Conservation (phyloP, 2,113 vertebrate genomes). For the Corythornis cristatus region DNA sequence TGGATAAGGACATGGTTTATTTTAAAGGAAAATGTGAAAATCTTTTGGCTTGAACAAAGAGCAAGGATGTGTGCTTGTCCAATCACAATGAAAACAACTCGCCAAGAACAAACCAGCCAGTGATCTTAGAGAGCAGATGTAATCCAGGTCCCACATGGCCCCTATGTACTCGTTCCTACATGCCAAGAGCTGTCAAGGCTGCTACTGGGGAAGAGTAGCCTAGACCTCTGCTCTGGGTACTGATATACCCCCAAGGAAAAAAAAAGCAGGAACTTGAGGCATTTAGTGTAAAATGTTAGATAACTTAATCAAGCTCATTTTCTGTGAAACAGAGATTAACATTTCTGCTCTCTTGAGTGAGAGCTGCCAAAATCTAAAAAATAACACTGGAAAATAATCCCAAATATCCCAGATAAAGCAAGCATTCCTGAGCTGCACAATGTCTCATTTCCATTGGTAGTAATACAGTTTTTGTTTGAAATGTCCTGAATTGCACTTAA, state of each 20-base stretch:
- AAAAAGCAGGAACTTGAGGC: neutral
- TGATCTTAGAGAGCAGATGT: rapidly evolving
- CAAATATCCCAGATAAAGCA: neutral
- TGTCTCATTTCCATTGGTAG: neutral
- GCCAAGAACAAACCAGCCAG: neutral
- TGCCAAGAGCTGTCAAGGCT: rapidly evolving
- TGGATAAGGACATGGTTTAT: neutral
- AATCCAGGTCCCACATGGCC: neutral
- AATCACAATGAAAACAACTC: neutral
- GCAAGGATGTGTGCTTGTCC: neutral
- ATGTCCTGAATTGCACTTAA: neutral
- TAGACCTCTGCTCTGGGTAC: neutral
- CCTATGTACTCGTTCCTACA: rapidly evolving
- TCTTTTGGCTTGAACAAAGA: neutral
- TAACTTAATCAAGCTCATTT: neutral
- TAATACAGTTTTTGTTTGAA: neutral
- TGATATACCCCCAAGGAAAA: rapidly evolving
- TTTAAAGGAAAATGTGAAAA: neutral
- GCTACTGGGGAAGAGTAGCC: neutral
- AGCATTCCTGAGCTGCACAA: neutral
- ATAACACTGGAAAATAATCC: neutral
- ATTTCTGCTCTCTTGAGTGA: neutral
- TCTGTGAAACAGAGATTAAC: neutral
- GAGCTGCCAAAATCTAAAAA: neutral
- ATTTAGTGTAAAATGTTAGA: neutral